Evolutionary conservation across 2,888 invertebrate species (phyloP).

Genomic region (Bursaphelenchus okinawaensis): DNA sequence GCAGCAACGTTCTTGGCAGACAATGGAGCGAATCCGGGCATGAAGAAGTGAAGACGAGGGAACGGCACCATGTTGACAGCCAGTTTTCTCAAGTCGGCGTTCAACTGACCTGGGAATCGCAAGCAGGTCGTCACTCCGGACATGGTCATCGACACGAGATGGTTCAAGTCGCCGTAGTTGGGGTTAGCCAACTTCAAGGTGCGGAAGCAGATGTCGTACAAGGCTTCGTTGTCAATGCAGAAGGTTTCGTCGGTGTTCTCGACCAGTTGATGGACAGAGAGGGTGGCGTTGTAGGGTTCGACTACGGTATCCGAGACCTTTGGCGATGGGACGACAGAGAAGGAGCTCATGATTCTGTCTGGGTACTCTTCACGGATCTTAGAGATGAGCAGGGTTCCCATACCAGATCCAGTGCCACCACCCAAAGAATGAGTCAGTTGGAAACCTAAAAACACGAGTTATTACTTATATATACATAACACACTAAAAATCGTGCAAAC

Average conservation of each 20-base stretch:
- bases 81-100: constrained; percentile 72
- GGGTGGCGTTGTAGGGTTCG: constrained; percentile 65
- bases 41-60: constrained; percentile 67
- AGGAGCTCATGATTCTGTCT: constrained; percentile 87
- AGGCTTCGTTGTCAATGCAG: constrained; percentile 63
- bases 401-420: constrained; percentile 81
- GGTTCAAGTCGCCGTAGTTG: constrained; percentile 68
- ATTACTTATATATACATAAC: no score
- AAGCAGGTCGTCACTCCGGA: constrained; percentile 65
- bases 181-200: constrained; percentile 67
- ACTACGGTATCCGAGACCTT: constrained; percentile 67
- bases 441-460: constrained; percentile 72
- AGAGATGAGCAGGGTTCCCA: constrained; percentile 83
- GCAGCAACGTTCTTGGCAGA: constrained; percentile 68
- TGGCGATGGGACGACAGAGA: constrained; percentile 67
- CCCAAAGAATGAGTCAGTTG: constrained; percentile 79
- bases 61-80: constrained; percentile 84
- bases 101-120: constrained; percentile 82
- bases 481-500: constrained; percentile 57
- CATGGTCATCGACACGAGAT: constrained; percentile 61
- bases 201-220: constrained; percentile 65
- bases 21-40: constrained; percentile 35
- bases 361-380: constrained; percentile 82
- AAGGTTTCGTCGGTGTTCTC: constrained; percentile 59
- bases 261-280: constrained; percentile 62